Evolutionary conservation across 2,888 invertebrate species (phyloP).

Genomic region (Diaperis boleti): DNA sequence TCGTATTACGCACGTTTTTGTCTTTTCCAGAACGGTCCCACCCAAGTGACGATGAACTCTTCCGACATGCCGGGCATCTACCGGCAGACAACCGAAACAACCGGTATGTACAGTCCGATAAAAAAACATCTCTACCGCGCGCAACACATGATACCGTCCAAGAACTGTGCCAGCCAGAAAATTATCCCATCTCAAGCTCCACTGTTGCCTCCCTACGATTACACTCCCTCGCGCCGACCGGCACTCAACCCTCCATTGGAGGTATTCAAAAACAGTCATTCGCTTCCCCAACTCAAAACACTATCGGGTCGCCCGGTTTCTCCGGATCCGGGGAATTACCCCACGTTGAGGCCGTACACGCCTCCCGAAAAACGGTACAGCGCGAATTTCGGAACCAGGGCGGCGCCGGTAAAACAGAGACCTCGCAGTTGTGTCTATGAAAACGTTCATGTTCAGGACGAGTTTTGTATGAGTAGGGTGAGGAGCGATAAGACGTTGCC

Average conservation of each 20-base stretch:
- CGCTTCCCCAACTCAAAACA: constrained; percentile 55
- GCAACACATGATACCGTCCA: constrained; percentile 62
- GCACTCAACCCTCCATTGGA: constrained; percentile 46
- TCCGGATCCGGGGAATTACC: constrained; percentile 13
- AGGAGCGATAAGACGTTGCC: constrained; percentile 48
- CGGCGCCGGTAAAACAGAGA: constrained; percentile 45
- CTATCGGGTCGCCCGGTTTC: constrained; percentile 18
- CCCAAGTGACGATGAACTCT: constrained; percentile 55
- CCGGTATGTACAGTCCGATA: constrained; percentile 65
- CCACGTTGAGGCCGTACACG: constrained; percentile 55
- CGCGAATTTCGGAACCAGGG: constrained; percentile 57
- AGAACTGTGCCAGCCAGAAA: constrained; percentile 62
- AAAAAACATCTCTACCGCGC: constrained; percentile 61
- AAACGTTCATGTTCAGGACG: constrained; percentile 58
- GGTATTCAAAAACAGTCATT: constrained; percentile 56
- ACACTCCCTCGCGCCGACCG: constrained; percentile 39
- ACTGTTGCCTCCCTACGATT: constrained; percentile 52
- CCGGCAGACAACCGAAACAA: constrained; percentile 64
- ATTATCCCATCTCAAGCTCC: constrained; percentile 58
- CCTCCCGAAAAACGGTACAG: constrained; percentile 63
- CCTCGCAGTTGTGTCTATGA: constrained; percentile 63
- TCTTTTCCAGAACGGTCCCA: constrained; percentile 61
- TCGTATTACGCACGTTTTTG: constrained; percentile 1
- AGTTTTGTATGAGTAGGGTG: constrained; percentile 52
- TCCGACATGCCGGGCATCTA: constrained; percentile 62